Evolutionary conservation across 2,888 invertebrate species (phyloP).

Genomic region (Bursaphelenchus okinawaensis): DNA sequence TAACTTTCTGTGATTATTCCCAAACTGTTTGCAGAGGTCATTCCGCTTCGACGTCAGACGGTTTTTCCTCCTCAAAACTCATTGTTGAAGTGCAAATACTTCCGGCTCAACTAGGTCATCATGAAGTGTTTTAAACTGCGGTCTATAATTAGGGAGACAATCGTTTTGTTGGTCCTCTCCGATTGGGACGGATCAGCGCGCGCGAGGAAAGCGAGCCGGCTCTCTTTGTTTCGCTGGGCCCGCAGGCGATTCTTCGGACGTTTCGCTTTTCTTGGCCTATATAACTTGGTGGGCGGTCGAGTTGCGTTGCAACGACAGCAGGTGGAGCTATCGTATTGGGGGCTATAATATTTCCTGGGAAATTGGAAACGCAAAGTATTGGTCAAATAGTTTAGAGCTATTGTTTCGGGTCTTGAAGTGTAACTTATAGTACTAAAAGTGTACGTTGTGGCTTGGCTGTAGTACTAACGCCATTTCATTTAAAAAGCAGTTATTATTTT

Average conservation of each 20-base stretch:
- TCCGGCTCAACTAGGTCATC: not conserved
- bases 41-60: not conserved
- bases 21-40: not conserved
- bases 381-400: too few species aligned
- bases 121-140: not conserved
- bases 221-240: not conserved
- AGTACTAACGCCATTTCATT: too few species aligned
- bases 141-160: constrained; percentile 9
- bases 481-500: too few species aligned
- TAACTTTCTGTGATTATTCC: too few species aligned
- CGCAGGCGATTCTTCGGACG: not conserved
- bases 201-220: not conserved
- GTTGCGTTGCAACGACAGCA: not conserved
- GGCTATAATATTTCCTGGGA: too few species aligned
- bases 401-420: too few species aligned
- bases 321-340: too few species aligned
- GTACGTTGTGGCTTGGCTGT: too few species aligned
- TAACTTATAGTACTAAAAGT: too few species aligned
- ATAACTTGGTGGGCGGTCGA: not conserved
- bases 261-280: not conserved
- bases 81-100: too few species aligned
- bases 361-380: too few species aligned
- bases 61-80: not conserved
- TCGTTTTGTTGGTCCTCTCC: not conserved
- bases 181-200: constrained; percentile 2